Base-by-base conservation (phyloP, 2,797 vertebrate genomes). In the Leptatherina wallacei region DNA sequence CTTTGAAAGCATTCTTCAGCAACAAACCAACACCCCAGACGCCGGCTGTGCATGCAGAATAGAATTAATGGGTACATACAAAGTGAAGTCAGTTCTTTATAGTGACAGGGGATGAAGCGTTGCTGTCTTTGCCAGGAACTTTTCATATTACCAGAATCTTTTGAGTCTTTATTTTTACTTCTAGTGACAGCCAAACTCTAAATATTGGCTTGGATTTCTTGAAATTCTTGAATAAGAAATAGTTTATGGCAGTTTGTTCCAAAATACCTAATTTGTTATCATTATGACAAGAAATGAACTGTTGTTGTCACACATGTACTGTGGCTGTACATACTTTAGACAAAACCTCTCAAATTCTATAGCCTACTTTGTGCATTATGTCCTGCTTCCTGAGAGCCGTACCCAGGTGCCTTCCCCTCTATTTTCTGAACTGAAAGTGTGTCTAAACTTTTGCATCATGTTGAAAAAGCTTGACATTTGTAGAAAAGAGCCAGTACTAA, bases 1-100 rank as follows among this genome's bases (percentile, higher is more conserved):
- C 86, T 88, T 85, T 88, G 84, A 90, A 89, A 82, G 85, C 88
- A 90, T 90, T 92, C 86, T 92, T 91, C 78, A 88, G 81, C 73
- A 85, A 88, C 88, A 87, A 88, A 86, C 86, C 81, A 85, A 89
- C 75, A 82, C 81, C 86, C 84, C 67, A 80, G 91, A 89, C 78
- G 44, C 77, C 54, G 59, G 57, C 82, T 80, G 78, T 75, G 83
- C 78, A 86, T 84, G 69, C 78, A 85, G 83, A 88, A 84, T 69
- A 84, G 73, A 86, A 85, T 82, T 85, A 91, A 89, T 81, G 72
- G 78, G 38, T 70, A 73, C 61, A 78, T 77, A 63, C 73, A 85
- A 80, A 87, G 66, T 78, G 38, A 89, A 75, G 81, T 80, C 75
- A 58, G 79, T 81, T 88, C 82, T 83, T 69, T 51, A 69, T 36